Conservation (phyloP, 2,113 vertebrate species). For the Pterocles burchelli region DNA sequence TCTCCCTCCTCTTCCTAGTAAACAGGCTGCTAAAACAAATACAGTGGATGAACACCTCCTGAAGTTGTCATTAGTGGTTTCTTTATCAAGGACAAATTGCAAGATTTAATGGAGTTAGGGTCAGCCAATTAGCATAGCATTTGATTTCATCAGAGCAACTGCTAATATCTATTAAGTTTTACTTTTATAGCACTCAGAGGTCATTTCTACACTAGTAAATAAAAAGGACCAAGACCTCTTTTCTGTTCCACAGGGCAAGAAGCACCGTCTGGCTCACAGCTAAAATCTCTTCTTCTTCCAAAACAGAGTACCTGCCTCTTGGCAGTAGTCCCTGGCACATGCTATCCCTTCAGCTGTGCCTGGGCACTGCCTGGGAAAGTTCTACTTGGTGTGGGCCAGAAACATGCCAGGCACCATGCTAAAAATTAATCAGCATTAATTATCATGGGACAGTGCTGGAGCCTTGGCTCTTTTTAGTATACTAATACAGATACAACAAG, state of each 20-base stretch:
- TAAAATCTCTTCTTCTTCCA: background rate
- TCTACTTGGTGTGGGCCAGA: background rate
- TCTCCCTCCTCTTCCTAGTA: background rate
- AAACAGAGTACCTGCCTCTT: background rate
- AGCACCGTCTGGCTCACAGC: background rate
- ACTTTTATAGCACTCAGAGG: background rate
- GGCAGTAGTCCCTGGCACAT: conserved; percentile 22
- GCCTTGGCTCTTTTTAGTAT: background rate
- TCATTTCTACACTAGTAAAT: background rate
- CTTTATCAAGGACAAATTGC: background rate
- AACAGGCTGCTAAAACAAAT: background rate
- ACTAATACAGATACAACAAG: background rate
- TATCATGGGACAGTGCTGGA: background rate
- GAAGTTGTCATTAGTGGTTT: background rate
- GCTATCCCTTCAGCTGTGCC: background rate
- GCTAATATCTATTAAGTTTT: background rate
- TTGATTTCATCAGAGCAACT: background rate
- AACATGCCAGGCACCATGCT: background rate
- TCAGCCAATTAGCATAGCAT: background rate
- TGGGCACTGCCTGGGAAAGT: background rate
- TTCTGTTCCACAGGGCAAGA: background rate
- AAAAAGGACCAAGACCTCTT: background rate
- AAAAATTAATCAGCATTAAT: conserved; percentile 38
- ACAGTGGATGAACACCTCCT: background rate
- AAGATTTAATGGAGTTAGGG: background rate